These are phyloP conservation scores for Anguilla pacifica DNA, from an alignment of 2,797 vertebrate species.

Conservation along the genomic window DNA sequence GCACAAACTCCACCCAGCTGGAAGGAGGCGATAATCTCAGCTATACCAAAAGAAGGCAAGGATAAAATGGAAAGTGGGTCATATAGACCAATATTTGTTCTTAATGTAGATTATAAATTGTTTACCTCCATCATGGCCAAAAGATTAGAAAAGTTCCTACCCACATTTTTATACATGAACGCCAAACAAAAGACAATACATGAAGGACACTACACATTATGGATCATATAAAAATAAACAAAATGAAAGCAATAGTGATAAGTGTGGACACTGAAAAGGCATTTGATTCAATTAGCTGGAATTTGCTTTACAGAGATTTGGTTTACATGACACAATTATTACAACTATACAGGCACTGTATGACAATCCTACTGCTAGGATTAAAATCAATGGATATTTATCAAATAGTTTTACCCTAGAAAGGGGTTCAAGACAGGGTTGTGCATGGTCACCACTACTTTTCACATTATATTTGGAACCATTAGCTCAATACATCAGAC, in stretches of 20 bases:
- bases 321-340: slow-evolving; percentile 27
- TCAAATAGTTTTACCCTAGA: slow-evolving; percentile 24
- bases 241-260: slow-evolving; percentile 2
- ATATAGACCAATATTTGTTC: slow-evolving; percentile 29
- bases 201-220: slow-evolving; percentile 28
- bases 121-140: slow-evolving; percentile 39
- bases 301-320: slow-evolving; percentile 28
- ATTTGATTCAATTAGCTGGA: slow-evolving; percentile 16
- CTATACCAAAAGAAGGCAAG: slow-evolving; percentile 29
- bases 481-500: slow-evolving; percentile 18
- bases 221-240: slow-evolving; percentile 10
- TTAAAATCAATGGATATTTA: slow-evolving; percentile 38
- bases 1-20: slow-evolving; percentile 22
- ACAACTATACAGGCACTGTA: slow-evolving; percentile 29
- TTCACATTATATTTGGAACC: slow-evolving; percentile 29
- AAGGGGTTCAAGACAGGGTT: slow-evolving; percentile 32
- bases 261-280: slow-evolving; percentile 22
- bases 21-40: slow-evolving; percentile 35
- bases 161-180: slow-evolving; percentile 14
- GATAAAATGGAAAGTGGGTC: slow-evolving; percentile 23
- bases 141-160: slow-evolving; percentile 26
- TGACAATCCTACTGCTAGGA: slow-evolving; percentile 12
- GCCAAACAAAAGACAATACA: slow-evolving; percentile 34
- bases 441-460: slow-evolving; percentile 25
- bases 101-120: slow-evolving; percentile 21